Base-by-base conservation (phyloP, 2,797 vertebrate species). In the Stomatorhinus walkeri region DNA sequence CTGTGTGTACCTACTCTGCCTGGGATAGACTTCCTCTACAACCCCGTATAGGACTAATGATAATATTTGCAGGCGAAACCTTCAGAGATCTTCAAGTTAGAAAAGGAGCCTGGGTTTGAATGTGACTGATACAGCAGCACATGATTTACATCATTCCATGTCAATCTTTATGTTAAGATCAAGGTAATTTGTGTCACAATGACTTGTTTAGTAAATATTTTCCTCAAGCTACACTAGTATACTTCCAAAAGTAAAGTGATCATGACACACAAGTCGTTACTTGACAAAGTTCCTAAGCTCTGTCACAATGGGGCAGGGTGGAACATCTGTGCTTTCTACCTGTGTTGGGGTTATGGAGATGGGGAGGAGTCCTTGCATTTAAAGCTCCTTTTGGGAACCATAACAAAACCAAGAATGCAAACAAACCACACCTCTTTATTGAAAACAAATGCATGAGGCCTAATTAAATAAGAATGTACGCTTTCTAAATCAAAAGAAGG, bases 391-490 rank as follows among this genome's bases (percentile, higher is more conserved):
- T 89, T 10, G 49, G 43, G 88, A 90, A 79, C 61, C n/a, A 87
- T 14, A 89, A 56, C 56, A 90, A 87, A 89, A 88, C 22, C 64
- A 46, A 87, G 90, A 91, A 92, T 90, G 89, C 92, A 93, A 93
- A 92, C 88, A 93, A 91, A 92, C 90, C 89, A 90, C 90, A 93
- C 90, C 90, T 94, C 91, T 92, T 93, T 89, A 93, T 92, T 94
- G 90, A 91, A 93, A 94, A 93, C 91, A 93, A 94, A 93, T 93
- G 91, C 68, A 91, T 59, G 89, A 89, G 88, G 92, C 89, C 89
- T 88, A 93, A 92, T 92, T 92, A 93, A 93, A 88, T 89, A 92
- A 92, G 91, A 93, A 93, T 90, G 49, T 91, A 83, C 46, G 90
- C 64, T 89, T 48, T 89, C 51, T 87, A 91, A 89, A 83, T 10